phyloP scores from a whole-genome alignment of 2,797 vertebrate species.

The Mastacembelus armatus region DNA sequence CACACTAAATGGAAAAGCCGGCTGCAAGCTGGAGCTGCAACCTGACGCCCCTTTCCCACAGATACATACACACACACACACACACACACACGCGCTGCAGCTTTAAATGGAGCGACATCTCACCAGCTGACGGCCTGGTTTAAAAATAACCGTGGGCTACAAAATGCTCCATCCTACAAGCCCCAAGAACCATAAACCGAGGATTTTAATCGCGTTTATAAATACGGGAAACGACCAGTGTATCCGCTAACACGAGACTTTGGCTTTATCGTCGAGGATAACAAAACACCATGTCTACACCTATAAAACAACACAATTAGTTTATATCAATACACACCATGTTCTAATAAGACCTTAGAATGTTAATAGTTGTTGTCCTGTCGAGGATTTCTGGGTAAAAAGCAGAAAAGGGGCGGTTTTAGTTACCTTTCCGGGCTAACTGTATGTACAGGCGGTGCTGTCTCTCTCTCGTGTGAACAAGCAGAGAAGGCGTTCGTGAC shows the following conservation, averaged over 20 bases:
- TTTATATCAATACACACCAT: neutral
- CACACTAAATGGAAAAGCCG: neutral
- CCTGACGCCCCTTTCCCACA: constrained; percentile 62
- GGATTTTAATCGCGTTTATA: neutral
- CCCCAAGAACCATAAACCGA: neutral
- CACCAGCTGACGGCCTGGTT: constrained; percentile 75
- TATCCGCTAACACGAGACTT: constrained; percentile 25
- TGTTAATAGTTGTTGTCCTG: fast-evolving
- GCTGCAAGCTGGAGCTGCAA: constrained; percentile 64
- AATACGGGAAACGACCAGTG: neutral
- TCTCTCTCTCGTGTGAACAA: constrained; percentile 61
- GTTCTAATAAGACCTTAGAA: neutral
- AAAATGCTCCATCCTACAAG: constrained; percentile 32
- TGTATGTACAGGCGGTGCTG: constrained; percentile 76
- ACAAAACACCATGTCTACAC: neutral
- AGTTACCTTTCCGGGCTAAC: constrained; percentile 78
- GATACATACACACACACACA: constrained; percentile 1
- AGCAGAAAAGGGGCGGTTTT: neutral
- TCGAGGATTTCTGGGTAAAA: fast-evolving
- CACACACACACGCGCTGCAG: constrained; percentile 38
- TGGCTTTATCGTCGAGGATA: constrained; percentile 22
- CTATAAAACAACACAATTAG: neutral
- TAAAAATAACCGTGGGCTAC: constrained; percentile 76
- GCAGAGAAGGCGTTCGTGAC: constrained; percentile 76
- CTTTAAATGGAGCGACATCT: constrained; percentile 73